Percentiles rank a stretch among this genome's conserved stretches.
Conservation (phyloP, 30 jellyfish, hydroid and myxozoan species). For the Clytia hemisphaerica region DNA sequence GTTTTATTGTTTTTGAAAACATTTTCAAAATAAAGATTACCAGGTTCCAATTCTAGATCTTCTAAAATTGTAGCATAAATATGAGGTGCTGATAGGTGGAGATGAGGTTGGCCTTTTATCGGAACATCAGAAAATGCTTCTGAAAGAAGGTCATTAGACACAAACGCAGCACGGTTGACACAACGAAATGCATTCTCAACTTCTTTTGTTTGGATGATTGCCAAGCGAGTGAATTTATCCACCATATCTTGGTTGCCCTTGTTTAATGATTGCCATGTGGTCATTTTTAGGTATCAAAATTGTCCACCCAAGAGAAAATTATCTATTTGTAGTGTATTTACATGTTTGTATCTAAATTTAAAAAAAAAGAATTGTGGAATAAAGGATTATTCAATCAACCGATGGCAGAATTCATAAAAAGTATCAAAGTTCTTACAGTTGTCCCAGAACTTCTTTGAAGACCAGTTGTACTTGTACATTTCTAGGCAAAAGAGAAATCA, state of each 20-base stretch:
- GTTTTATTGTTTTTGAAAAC: not conserved
- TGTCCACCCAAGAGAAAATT: too few species aligned
- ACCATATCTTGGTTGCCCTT: conserved; percentile 78
- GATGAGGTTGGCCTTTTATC: conserved; percentile 75
- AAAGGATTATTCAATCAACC: too few species aligned
- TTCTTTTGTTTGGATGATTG: conserved; percentile 67
- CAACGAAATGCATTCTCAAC: conserved; percentile 94
- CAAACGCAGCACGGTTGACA: conserved; percentile 98
- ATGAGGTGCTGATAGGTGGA: conserved; percentile 97
- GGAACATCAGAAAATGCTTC: conserved; percentile 92
- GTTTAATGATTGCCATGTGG: conserved; percentile 50
- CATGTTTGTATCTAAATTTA: too few species aligned
- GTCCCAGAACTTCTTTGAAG: too few species aligned
- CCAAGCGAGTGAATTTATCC: conserved; percentile 73
- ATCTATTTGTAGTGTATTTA: too few species aligned
- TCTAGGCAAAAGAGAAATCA: too few species aligned
- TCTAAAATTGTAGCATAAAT: conserved; percentile 93
- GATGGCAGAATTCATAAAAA: too few species aligned
- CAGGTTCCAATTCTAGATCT: conserved; percentile 89
- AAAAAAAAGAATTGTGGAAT: too few species aligned
- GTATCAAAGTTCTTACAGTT: too few species aligned
- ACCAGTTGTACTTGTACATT: too few species aligned
- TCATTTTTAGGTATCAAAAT: too few species aligned
- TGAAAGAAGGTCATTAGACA: conserved; percentile 58
- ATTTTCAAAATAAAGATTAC: conserved; percentile 28